Conservation (phyloP, 1,140 invertebrate genomes). For the Maniola jurtina region DNA sequence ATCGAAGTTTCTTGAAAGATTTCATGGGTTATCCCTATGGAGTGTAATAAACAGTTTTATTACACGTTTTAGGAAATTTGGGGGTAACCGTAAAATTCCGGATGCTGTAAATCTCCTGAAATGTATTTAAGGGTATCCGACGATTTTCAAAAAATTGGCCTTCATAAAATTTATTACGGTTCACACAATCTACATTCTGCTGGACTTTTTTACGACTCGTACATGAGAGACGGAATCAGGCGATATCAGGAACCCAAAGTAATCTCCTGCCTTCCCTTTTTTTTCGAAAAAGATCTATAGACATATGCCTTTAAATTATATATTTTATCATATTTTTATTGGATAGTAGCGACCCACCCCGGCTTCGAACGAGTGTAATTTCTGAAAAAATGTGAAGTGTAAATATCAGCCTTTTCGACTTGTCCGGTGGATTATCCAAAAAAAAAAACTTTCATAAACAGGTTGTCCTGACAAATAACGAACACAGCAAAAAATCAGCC, state of each 20-base stretch:
- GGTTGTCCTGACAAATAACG: too few relatives aligned
- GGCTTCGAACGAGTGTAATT: too few relatives aligned
- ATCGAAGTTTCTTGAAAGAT: too few relatives aligned
- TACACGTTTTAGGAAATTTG: not conserved
- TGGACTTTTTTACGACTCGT: not conserved
- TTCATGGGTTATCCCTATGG: not conserved
- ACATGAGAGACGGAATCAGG: not conserved
- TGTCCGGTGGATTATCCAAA: too few relatives aligned
- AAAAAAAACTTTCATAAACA: too few relatives aligned
- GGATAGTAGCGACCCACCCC: too few relatives aligned
- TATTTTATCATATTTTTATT: too few relatives aligned
- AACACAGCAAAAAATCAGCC: too few relatives aligned
- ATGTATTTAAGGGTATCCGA: not conserved
- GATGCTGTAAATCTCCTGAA: not conserved
- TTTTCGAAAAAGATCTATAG: not conserved
- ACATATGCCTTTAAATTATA: too few relatives aligned
- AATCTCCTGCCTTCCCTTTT: not conserved
- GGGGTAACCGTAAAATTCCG: not conserved
- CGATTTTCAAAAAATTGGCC: not conserved
- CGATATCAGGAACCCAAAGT: not conserved
- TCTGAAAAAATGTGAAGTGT: too few relatives aligned
- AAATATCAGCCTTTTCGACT: too few relatives aligned
- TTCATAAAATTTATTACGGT: slow-evolving; percentile 4
- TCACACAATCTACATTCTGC: not conserved
- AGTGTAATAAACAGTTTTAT: not conserved